A percentile compares a stretch with the other conserved stretches of the same genome.
These are phyloP conservation scores for Panopea generosa DNA, from an alignment of 2,888 invertebrate species.

Conservation along the genomic window DNA sequence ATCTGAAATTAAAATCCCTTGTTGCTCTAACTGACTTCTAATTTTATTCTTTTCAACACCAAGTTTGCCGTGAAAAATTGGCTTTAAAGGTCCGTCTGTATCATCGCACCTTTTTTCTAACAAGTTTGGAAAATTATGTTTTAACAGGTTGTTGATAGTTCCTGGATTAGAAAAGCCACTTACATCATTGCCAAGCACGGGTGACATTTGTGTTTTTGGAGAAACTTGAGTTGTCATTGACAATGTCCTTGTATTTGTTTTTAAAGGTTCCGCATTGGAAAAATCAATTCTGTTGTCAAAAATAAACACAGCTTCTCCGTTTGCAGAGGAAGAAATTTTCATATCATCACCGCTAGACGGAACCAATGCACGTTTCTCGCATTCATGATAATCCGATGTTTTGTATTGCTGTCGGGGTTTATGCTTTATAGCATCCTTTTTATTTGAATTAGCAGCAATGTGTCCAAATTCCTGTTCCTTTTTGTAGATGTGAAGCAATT, in stretches of 20 bases:
- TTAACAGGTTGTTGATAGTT: too few species aligned
- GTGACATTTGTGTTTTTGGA: constrained; percentile 5
- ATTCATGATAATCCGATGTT: constrained; percentile 22
- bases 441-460: constrained; percentile 7
- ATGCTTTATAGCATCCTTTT: constrained; percentile 11
- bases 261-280: too few species aligned
- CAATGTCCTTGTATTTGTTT: constrained; percentile 14
- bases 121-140: too few species aligned
- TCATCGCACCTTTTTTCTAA: too few species aligned
- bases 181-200: too few species aligned
- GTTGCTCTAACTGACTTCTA: constrained; percentile 30
- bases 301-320: background rate
- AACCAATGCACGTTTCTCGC: background rate
- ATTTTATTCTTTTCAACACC: constrained; percentile 29
- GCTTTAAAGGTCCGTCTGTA: constrained; percentile 4
- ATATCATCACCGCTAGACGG: too few species aligned
- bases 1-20: constrained; percentile 22
- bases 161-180: too few species aligned
- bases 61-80: constrained; percentile 25
- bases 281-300: too few species aligned
- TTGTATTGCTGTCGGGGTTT: constrained; percentile 11
- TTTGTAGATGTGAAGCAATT: constrained; percentile 33
- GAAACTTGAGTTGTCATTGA: constrained; percentile 17
- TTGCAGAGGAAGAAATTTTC: too few species aligned
- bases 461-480: constrained; percentile 9